phyloP scores from a whole-genome alignment of 2,797 vertebrate genomes.

The Apogon talboti region DNA sequence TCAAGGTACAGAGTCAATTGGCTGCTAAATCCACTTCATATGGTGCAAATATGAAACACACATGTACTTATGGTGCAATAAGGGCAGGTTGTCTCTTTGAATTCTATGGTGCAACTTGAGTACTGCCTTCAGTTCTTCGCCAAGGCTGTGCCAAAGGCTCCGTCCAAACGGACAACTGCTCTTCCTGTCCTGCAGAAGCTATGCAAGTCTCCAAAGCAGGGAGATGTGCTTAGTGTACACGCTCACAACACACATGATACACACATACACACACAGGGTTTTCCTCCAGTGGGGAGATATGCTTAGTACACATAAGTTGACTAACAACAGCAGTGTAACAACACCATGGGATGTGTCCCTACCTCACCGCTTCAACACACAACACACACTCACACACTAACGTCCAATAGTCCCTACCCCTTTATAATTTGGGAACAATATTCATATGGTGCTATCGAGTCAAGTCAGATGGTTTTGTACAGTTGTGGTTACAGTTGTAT shows the following conservation, averaged over 20 bases:
- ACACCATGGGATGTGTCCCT: constrained; percentile 63
- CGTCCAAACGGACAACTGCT: constrained; percentile 75
- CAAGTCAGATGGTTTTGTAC: constrained; percentile 59
- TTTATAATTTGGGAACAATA: constrained; percentile 82
- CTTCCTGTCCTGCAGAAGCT: constrained; percentile 80
- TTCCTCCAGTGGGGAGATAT: constrained; percentile 61
- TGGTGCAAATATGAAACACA: constrained; percentile 77
- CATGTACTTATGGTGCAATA: constrained; percentile 77
- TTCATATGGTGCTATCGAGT: constrained; percentile 81
- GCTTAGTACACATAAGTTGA: constrained; percentile 35
- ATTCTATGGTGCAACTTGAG: constrained; percentile 76
- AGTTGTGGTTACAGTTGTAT: constrained; percentile 42
- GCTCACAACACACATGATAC: constrained; percentile 37
- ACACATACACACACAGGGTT: constrained; percentile 48
- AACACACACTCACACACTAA: constrained; percentile 48
- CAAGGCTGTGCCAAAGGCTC: constrained; percentile 78
- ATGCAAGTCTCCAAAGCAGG: constrained; percentile 78
- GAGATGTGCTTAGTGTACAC: constrained; percentile 76
- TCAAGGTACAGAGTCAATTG: constrained; percentile 65
- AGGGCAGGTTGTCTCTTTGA: constrained; percentile 77
- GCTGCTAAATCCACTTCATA: constrained; percentile 76
- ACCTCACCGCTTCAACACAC: constrained; percentile 59
- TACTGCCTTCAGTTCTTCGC: constrained; percentile 76
- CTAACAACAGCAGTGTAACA: constrained; percentile 46
- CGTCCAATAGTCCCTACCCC: constrained; percentile 65